These are phyloP conservation scores for Garra rufa DNA, from an alignment of 2,113 vertebrate species.

Conservation along the genomic window DNA sequence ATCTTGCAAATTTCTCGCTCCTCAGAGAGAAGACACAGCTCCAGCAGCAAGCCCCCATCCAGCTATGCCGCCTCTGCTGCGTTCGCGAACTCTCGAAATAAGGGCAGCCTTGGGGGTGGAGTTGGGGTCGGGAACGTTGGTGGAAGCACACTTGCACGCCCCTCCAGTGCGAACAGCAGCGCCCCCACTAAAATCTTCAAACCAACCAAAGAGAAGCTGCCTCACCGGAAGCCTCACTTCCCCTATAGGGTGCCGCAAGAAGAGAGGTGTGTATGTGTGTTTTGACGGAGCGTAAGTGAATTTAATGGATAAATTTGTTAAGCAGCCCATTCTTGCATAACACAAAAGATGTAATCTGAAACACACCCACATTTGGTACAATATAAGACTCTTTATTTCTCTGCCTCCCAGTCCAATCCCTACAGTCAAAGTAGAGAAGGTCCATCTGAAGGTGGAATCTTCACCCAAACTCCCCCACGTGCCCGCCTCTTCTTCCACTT, in stretches of 20 bases:
- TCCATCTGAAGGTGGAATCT: constrained; percentile 89
- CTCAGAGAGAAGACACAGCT: constrained; percentile 96
- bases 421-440: constrained; percentile 95
- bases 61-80: constrained; percentile 79
- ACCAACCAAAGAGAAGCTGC: constrained; percentile 97
- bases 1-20: neutral
- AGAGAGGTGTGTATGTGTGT: constrained; percentile 86
- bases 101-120: constrained; percentile 66
- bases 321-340: neutral
- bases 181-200: constrained; percentile 90
- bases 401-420: constrained; percentile 83
- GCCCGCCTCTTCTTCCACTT: constrained; percentile 79
- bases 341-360: neutral
- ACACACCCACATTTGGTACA: neutral
- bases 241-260: constrained; percentile 85
- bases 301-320: neutral
- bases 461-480: constrained; percentile 86
- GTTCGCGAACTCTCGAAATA: constrained; percentile 81
- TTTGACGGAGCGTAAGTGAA: neutral
- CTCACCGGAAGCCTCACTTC: constrained; percentile 87
- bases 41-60: constrained; percentile 84
- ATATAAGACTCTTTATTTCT: neutral
- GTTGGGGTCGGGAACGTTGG: constrained; percentile 73
- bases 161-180: constrained; percentile 70
- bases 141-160: constrained; percentile 78